phyloP scores from a whole-genome alignment of 2,113 vertebrate genomes.

The Copsychus sechellarum region DNA sequence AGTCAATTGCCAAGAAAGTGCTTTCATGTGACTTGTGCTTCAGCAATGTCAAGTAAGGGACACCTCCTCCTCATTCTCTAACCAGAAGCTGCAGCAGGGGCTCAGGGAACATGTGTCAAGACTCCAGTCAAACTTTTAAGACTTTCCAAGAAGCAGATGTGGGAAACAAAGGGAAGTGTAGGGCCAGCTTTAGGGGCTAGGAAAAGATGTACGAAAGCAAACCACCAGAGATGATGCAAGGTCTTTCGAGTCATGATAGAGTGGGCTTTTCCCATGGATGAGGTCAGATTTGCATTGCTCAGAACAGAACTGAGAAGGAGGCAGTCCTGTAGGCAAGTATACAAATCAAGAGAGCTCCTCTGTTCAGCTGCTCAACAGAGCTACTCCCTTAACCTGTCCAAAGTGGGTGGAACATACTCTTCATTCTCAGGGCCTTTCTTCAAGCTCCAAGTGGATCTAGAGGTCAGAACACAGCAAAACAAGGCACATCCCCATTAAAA shows the following conservation, averaged over 20 bases:
- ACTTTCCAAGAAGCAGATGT: not conserved
- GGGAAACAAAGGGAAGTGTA: not conserved
- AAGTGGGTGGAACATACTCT: not conserved
- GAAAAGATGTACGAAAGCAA: not conserved
- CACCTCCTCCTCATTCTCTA: not conserved
- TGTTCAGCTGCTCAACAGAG: not conserved
- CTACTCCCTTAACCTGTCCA: not conserved
- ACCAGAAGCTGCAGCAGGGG: not conserved
- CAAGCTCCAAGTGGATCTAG: not conserved
- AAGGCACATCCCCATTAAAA: not conserved
- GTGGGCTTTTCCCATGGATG: not conserved
- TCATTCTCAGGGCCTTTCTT: not conserved
- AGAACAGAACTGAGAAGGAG: not conserved
- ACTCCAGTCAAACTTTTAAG: not conserved
- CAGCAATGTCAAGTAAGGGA: slow-evolving; percentile 82
- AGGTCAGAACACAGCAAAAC: not conserved
- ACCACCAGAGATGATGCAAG: not conserved
- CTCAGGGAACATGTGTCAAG: not conserved
- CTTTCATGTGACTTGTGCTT: slow-evolving; percentile 86
- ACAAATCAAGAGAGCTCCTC: not conserved
- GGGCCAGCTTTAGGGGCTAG: not conserved
- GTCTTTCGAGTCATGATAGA: not conserved
- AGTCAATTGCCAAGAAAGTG: slow-evolving; percentile 81
- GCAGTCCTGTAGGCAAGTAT: not conserved
- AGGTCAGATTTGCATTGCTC: not conserved